A percentile compares a stretch with the other conserved stretches of the same genome.
Evolutionary conservation across 64 coral and sea anemone genomes (phyloP).

Genomic region (Hydrozoanthus tunicans): DNA sequence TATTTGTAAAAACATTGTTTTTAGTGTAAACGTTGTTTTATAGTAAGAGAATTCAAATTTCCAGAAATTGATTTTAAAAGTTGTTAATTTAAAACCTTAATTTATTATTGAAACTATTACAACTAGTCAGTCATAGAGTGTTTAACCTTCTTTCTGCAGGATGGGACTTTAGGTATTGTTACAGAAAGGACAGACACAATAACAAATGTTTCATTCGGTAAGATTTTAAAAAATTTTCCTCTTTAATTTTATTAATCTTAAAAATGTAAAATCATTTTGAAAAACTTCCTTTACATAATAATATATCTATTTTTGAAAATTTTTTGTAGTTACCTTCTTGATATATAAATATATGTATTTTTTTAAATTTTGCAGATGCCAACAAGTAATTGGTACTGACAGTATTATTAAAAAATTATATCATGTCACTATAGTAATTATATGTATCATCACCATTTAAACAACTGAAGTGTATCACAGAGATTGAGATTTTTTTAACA

Average conservation of each 20-base stretch:
- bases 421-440: too few species aligned
- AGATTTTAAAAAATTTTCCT: constrained; percentile 8
- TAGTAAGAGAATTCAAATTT: not conserved
- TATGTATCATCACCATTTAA: too few species aligned
- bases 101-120: not conserved
- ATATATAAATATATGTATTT: too few species aligned
- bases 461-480: too few species aligned
- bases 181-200: constrained; percentile 82
- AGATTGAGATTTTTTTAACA: too few species aligned
- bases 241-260: not conserved
- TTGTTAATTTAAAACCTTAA: not conserved
- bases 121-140: not conserved
- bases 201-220: constrained; percentile 95
- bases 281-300: too few species aligned
- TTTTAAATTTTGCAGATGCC: too few species aligned
- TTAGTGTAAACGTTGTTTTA: not conserved
- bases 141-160: constrained; percentile 42
- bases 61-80: not conserved
- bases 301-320: too few species aligned
- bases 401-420: too few species aligned
- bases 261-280: too few species aligned
- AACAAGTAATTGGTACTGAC: too few species aligned
- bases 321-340: too few species aligned
- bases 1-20: not conserved
- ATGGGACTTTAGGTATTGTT: constrained; percentile 72